These are phyloP conservation scores for Ploceus nigricollis DNA, from an alignment of 2,113 vertebrate species.

Conservation along the genomic window DNA sequence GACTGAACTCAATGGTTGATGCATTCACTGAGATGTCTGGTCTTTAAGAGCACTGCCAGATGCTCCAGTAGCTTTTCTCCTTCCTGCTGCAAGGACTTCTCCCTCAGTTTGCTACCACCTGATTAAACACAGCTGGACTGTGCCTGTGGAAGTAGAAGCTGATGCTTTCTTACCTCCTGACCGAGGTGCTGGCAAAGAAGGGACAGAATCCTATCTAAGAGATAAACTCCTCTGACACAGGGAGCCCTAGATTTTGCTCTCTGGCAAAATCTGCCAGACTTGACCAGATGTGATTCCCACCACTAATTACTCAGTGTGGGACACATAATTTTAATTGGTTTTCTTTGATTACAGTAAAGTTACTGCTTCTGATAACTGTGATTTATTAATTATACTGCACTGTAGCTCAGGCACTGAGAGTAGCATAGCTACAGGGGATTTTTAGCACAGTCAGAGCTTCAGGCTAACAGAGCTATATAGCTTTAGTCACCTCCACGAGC, in stretches of 20 bases:
- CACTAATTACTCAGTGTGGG: not conserved
- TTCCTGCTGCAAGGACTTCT: not conserved
- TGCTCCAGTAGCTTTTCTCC: not conserved
- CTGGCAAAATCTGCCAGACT: not conserved
- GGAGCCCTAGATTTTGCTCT: not conserved
- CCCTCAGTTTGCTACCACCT: not conserved
- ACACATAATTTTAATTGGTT: not conserved
- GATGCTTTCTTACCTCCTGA: not conserved
- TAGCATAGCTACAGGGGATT: not conserved
- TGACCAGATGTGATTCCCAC: not conserved
- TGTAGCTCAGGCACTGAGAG: not conserved
- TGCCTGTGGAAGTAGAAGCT: not conserved
- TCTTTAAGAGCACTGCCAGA: not conserved
- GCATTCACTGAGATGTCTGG: fast-evolving
- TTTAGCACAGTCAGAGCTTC: not conserved
- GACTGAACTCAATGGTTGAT: not conserved
- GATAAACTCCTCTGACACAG: not conserved
- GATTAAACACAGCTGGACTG: not conserved
- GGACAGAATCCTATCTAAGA: not conserved
- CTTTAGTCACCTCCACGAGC: not conserved
- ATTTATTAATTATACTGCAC: not conserved
- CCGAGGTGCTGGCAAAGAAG: not conserved
- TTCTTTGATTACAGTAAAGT: not conserved
- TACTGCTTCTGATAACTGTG: not conserved
- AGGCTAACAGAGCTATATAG: not conserved